Evolutionary conservation across 2,797 vertebrate species (phyloP), one percentile per base, ranked within the genome.

Genomic region (Danio albolineatus): DNA sequence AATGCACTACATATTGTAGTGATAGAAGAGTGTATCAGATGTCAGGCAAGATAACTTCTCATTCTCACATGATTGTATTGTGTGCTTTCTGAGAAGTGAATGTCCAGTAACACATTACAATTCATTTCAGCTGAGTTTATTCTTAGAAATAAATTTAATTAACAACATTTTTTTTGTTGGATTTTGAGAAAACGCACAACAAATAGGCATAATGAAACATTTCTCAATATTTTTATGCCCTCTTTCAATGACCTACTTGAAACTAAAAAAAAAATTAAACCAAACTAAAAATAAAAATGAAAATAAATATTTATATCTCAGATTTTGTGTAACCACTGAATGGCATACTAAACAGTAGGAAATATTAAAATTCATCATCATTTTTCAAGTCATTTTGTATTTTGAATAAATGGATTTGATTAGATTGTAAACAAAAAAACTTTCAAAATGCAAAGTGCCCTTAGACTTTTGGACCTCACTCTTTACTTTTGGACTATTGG

Each of bases 11-110:
- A 10, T 44, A 39, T 38, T 38, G 44, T 48, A 51, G 28, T 28
- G 17, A 13, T 41, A 56, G 49, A 73, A 43, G 19, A 5, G 28
- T 51, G 54, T 65, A 57, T 48, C 7, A 17, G 21, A 76, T 67
- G 57, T 38, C 62, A 57, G 62, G 10, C 21, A 21, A 66, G 19
- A 66, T 76, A 44, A 17, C 41, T 44, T 76, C 41, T 43, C 10
- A 44, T 57, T 14, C 6, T 56, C 19, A 21, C 62, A 28, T 69
- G 17, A 70, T 59, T 43, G 16, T 41, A 60, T 61, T n/a, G 28
- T 61, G 6, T 51, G 28, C 36, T 70, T 36, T 70, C 36, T 70
- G 17, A 14, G 28, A 69, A 28, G 17, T 28, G n/a, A 61, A 41
- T 43, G 5, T 59, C 28, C n/a, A 60, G 53, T 60, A 69, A 57